These are phyloP conservation scores for Rynchops niger DNA, from an alignment of 2,113 vertebrate genomes.

Conservation along the genomic window DNA sequence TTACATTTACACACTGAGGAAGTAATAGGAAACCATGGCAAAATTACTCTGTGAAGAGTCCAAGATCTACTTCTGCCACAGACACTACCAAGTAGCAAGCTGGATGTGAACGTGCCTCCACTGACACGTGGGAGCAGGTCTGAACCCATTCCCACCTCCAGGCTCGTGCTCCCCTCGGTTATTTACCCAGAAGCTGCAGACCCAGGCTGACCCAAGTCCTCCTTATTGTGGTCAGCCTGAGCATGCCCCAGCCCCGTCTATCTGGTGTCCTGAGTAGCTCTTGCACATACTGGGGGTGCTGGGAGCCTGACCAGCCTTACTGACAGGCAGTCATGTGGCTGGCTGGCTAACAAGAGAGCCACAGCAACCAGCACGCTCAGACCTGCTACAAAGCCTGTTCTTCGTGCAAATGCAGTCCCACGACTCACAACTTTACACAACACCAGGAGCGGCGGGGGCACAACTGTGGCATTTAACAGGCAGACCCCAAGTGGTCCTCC, in stretches of 20 bases:
- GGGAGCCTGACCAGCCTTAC: neutral
- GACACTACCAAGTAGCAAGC: neutral
- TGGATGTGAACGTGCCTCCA: neutral
- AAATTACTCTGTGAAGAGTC: neutral
- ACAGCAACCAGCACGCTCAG: rapidly evolving
- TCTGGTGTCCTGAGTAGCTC: neutral
- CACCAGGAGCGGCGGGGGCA: neutral
- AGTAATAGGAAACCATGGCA: neutral
- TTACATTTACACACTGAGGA: neutral
- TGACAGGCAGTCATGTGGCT: neutral
- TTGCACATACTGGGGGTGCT: too few relatives aligned
- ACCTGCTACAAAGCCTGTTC: neutral
- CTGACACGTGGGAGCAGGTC: neutral
- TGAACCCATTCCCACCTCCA: slow-evolving; percentile 28
- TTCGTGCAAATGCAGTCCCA: neutral
- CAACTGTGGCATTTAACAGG: neutral
- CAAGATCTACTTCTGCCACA: neutral
- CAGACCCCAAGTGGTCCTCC: neutral
- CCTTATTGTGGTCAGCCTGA: neutral
- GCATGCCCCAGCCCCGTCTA: neutral
- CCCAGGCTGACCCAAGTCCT: neutral
- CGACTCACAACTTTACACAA: neutral
- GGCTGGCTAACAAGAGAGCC: neutral
- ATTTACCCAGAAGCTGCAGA: neutral
- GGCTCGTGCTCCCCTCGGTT: neutral